A percentile compares a stretch with the other conserved stretches of the same genome.
Evolutionary conservation across 2,113 vertebrate genomes (phyloP).

Genomic region (Diphyllodes magnificus): DNA sequence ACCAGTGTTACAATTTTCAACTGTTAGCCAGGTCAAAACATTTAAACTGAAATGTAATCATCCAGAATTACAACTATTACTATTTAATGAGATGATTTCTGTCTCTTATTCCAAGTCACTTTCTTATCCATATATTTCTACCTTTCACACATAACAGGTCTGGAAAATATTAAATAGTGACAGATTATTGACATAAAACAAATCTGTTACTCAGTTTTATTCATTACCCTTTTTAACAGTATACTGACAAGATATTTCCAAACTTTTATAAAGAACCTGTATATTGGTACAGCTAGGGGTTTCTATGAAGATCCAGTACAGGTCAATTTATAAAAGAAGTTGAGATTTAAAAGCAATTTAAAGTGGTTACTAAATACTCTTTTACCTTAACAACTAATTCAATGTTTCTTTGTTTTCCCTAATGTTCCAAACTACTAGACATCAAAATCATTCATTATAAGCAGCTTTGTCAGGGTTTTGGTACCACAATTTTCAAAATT

Average conservation of each 20-base stretch:
- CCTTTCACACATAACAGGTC: background rate
- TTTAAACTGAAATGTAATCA: slow-evolving; percentile 20
- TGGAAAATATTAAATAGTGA: slow-evolving; percentile 11
- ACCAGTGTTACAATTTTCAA: background rate
- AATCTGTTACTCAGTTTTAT: background rate
- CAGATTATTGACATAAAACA: background rate
- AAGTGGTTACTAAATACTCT: background rate
- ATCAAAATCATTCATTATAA: background rate
- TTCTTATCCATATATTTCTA: background rate
- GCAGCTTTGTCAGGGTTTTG: background rate
- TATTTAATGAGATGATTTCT: background rate
- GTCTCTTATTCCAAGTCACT: background rate
- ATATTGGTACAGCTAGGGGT: background rate
- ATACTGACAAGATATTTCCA: background rate
- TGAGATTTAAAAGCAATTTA: background rate
- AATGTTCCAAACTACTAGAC: background rate
- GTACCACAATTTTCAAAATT: slow-evolving; percentile 30
- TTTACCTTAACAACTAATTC: background rate
- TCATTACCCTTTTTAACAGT: background rate
- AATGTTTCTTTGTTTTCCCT: background rate
- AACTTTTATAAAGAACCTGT: background rate
- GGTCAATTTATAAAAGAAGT: background rate
- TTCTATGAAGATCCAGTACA: background rate
- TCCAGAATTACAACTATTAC: background rate
- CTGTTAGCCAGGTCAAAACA: background rate